phyloP scores from a whole-genome alignment of 2,888 invertebrate genomes.

The Synanthedon myopaeformis region DNA sequence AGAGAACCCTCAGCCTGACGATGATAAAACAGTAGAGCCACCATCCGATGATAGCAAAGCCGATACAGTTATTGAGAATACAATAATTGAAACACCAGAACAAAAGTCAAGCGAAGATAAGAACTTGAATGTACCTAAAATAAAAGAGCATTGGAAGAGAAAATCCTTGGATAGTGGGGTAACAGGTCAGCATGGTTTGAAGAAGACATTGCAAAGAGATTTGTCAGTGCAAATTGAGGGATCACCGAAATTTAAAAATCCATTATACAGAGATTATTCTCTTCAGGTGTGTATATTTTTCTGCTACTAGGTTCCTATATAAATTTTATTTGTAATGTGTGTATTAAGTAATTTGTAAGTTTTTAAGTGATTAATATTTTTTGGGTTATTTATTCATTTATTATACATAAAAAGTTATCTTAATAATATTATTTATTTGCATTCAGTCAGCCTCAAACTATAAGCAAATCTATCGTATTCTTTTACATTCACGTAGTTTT shows the following conservation, averaged over 20 bases:
- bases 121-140: slow-evolving; percentile 40
- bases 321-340: no score
- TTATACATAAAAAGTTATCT: no score
- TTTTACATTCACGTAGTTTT: no score
- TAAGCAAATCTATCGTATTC: no score
- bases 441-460: no score
- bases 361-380: no score
- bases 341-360: no score
- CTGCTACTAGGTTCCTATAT: no score
- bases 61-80: slow-evolving; percentile 42
- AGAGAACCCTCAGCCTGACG: slow-evolving; percentile 8
- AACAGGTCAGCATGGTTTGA: slow-evolving; percentile 32
- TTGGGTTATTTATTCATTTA: no score
- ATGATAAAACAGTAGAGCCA: slow-evolving; percentile 17
- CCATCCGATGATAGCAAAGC: slow-evolving; percentile 47
- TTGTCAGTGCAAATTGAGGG: slow-evolving; percentile 63
- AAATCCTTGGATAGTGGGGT: slow-evolving; percentile 52
- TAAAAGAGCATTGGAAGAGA: slow-evolving; percentile 44
- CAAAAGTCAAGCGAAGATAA: slow-evolving; percentile 22
- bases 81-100: slow-evolving; percentile 34
- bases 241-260: slow-evolving; percentile 54
- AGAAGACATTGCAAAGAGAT: slow-evolving; percentile 48
- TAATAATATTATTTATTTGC: no score
- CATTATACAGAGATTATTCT: slow-evolving; percentile 59
- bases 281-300: slow-evolving; percentile 40